Conservation (phyloP, 2,888 invertebrate genomes). For the Desoria tigrina region DNA sequence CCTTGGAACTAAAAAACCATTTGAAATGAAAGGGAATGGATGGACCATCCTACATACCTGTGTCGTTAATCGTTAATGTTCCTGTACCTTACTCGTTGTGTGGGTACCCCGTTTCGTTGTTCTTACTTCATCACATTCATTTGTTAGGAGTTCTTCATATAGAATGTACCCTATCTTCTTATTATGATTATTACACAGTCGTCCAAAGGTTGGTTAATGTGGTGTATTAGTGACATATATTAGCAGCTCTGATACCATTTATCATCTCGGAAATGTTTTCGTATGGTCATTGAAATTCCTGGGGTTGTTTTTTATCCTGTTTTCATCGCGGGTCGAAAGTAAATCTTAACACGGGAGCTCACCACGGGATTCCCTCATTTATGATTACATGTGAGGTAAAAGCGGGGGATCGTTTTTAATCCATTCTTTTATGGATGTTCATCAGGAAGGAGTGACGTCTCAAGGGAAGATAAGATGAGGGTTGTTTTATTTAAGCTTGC, state of each 20-base stretch:
- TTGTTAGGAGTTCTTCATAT: no score
- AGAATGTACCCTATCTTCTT: background rate
- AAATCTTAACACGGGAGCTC: conserved; percentile 9
- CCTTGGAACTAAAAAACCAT: background rate
- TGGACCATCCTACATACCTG: conserved; percentile 9
- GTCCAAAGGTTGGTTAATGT: background rate
- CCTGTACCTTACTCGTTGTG: background rate
- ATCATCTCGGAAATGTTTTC: background rate
- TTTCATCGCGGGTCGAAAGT: background rate
- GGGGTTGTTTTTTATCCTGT: conserved; percentile 7
- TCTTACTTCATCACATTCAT: background rate
- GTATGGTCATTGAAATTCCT: background rate
- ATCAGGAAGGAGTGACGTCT: background rate
- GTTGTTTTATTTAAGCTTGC: background rate
- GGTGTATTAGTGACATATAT: conserved; percentile 11
- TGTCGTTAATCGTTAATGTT: conserved; percentile 6
- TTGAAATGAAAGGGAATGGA: conserved; percentile 4
- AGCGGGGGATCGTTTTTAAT: background rate
- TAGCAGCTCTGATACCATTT: conserved; percentile 9
- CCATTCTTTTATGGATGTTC: conserved; percentile 4
- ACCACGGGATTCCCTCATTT: conserved; percentile 7
- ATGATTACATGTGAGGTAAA: background rate
- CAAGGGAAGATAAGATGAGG: background rate
- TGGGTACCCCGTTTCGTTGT: background rate
- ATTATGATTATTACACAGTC: background rate